Percentiles rank a stretch among this genome's conserved stretches.
phyloP scores from a whole-genome alignment of 2,797 vertebrate species.

The Hydrophis major region DNA sequence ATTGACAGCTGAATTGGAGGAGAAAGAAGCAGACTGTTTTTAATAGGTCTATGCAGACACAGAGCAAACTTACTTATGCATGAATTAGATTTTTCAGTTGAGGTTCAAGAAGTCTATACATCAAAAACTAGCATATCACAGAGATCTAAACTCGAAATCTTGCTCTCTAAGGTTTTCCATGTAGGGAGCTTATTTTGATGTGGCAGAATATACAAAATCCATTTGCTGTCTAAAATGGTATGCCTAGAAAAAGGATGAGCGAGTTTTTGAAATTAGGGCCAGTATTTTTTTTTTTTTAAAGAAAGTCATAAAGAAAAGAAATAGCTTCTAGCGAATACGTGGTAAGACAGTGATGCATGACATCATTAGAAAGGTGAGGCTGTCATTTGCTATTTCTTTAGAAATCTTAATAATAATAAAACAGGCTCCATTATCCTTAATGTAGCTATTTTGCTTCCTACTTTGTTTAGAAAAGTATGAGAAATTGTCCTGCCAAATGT shows the following conservation, averaged over 20 bases:
- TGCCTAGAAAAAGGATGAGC: neutral
- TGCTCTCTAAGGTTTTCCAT: too few species aligned
- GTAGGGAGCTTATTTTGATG: neutral
- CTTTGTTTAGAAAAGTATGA: neutral
- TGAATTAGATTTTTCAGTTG: neutral
- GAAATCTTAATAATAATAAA: neutral
- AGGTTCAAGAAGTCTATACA: neutral
- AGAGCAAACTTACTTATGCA: neutral
- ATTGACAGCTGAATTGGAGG: slow-evolving; percentile 16
- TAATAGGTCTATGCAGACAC: neutral
- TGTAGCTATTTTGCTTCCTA: neutral
- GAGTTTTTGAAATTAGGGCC: neutral
- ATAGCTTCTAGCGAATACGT: neutral
- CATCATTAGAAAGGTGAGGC: neutral
- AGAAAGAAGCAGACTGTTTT: slow-evolving; percentile 17
- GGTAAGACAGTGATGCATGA: neutral
- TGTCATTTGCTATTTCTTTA: neutral
- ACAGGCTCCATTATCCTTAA: neutral
- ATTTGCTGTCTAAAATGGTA: neutral
- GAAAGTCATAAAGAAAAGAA: neutral
- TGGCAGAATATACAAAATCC: neutral
- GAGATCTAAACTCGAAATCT: neutral
- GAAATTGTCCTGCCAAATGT: neutral
- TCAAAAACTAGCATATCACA: neutral
- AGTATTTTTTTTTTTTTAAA: neutral